Conservation (phyloP, 2,113 vertebrate species). For the Anhinga rufa region DNA sequence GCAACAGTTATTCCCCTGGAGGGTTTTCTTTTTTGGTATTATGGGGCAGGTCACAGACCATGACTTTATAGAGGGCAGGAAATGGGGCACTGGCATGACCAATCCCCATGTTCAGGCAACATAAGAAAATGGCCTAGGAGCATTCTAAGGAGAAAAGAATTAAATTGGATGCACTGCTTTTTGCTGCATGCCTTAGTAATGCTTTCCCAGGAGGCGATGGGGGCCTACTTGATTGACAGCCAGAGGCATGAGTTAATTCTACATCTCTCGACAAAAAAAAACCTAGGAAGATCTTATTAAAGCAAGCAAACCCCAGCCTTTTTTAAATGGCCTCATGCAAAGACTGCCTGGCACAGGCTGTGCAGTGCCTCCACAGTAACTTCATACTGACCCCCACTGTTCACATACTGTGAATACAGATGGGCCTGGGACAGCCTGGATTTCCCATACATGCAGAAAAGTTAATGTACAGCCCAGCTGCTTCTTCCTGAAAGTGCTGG, state of each 20-base stretch:
- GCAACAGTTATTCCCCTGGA: not conserved
- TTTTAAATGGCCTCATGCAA: not conserved
- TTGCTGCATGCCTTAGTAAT: not conserved
- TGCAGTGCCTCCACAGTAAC: not conserved
- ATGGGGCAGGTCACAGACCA: not conserved
- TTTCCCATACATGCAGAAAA: not conserved
- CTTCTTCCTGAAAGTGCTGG: not conserved
- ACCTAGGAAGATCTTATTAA: not conserved
- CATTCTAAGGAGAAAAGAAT: not conserved
- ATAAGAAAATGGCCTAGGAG: not conserved
- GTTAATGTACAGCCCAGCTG: not conserved
- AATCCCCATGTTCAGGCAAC: not conserved
- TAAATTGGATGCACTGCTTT: not conserved
- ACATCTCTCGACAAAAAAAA: not conserved
- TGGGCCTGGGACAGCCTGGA: rapidly evolving
- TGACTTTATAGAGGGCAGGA: not conserved
- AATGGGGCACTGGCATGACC: not conserved
- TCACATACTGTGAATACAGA: not conserved
- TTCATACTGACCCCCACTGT: not conserved
- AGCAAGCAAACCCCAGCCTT: not conserved
- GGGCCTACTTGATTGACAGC: not conserved
- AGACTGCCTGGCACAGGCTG: not conserved
- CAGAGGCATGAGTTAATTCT: not conserved
- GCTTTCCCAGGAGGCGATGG: not conserved
- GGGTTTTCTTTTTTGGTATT: not conserved